phyloP scores from a whole-genome alignment of 1,140 invertebrate genomes.

The Coptotermes formosanus region DNA sequence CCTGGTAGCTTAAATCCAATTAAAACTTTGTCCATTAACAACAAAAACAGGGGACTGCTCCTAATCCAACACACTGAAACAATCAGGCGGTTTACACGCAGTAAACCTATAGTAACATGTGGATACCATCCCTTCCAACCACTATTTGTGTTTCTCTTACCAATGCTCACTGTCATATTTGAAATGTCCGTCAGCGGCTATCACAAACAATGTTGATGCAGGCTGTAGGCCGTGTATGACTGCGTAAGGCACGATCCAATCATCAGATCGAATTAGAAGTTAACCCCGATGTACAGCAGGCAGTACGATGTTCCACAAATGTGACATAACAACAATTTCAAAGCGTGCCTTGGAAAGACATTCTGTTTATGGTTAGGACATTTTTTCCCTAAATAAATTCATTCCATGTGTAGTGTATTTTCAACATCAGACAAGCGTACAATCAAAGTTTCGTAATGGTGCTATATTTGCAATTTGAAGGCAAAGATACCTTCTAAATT shows the following conservation, averaged over 20 bases:
- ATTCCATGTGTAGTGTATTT: too few species aligned
- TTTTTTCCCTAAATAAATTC: too few species aligned
- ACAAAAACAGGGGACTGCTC: not conserved
- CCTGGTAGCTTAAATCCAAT: not conserved
- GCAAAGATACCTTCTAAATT: too few species aligned
- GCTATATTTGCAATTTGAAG: too few species aligned
- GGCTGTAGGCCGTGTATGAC: not conserved
- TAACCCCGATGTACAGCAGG: not conserved
- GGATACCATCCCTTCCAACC: not conserved
- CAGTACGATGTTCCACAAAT: not conserved
- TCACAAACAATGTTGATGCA: not conserved
- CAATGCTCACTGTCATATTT: too few species aligned
- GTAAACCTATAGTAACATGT: not conserved
- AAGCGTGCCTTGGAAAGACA: not conserved
- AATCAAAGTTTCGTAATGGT: too few species aligned
- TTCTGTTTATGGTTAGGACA: not conserved
- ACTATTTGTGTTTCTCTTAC: not conserved
- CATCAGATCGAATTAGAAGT: not conserved
- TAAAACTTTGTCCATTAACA: conserved; percentile 11
- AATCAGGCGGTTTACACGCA: not conserved
- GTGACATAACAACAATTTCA: not conserved
- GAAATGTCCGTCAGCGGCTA: not conserved
- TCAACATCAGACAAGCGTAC: too few species aligned
- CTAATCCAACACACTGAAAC: not conserved
- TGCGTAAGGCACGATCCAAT: not conserved